Percentiles rank a stretch among this genome's conserved stretches.
phyloP scores from a whole-genome alignment of 2,888 invertebrate genomes.

The Aquatica leii region DNA sequence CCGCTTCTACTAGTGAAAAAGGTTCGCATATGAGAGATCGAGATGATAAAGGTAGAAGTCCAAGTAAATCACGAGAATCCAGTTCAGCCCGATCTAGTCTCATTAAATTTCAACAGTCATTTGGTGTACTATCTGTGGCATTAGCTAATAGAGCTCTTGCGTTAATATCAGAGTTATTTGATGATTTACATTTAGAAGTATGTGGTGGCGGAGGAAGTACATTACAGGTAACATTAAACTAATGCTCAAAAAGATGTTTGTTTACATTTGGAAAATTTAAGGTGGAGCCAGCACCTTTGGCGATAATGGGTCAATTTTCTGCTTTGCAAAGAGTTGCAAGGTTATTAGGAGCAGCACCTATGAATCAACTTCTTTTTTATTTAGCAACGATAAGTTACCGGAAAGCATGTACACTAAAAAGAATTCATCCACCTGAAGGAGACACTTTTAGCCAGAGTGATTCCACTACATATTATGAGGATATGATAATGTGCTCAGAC shows the following conservation, averaged over 20 bases:
- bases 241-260: background rate
- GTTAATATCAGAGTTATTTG: conserved; percentile 75
- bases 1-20: conserved; percentile 60
- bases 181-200: conserved; percentile 80
- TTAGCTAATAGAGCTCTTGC: conserved; percentile 86
- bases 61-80: conserved; percentile 66
- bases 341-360: conserved; percentile 74
- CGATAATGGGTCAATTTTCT: conserved; percentile 70
- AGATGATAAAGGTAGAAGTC: conserved; percentile 68
- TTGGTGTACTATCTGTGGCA: conserved; percentile 89
- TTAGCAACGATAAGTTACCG: conserved; percentile 90
- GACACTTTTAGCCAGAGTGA: conserved; percentile 88
- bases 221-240: conserved; percentile 46
- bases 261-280: conserved; percentile 41
- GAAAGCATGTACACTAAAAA: conserved; percentile 86
- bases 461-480: conserved; percentile 96
- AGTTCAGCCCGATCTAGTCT: conserved; percentile 71
- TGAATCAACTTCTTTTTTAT: conserved; percentile 86
- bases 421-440: conserved; percentile 83
- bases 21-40: conserved; percentile 57
- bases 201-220: conserved; percentile 57
- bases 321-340: conserved; percentile 76
- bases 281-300: conserved; percentile 69
- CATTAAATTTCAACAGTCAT: conserved; percentile 84
- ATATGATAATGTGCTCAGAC: conserved; percentile 89